Base-by-base conservation (phyloP, 2,888 invertebrate species). In the Mimachlamys varia region DNA sequence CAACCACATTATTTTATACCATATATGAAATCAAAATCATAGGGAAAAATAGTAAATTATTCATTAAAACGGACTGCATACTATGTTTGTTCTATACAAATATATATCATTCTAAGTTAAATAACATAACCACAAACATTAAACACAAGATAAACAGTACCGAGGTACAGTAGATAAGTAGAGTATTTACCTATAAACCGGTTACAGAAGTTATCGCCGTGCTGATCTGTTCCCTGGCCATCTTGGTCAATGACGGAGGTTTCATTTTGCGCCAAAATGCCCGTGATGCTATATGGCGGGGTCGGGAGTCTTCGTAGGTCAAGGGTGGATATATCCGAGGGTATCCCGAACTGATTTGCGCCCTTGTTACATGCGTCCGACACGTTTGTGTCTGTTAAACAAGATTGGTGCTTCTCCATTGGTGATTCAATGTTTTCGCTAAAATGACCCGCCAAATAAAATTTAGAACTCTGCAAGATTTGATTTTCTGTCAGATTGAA, bases 321-420 rank as follows among this genome's bases (percentile, higher is more conserved):
- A 44, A 89, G 87, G 27, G 89, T 76, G 87, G 89, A 87, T 44
- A 89, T 62, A 44, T 87, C 87, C 87, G 89, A 89, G 50, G 89
- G 76, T 76, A 76, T 76, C 22, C 76, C 76, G 76, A 76, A 76
- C 76, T 76, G 76, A 33, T 76, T 27, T 76, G 76, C 27, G 76
- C 7, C 76, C 22, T 76, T 76, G 33, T 33, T 76, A 76, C 76
- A 76, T 33, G 27, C 10, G 19, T 76, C 76, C 33, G 76, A 27
- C 76, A 76, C 76, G 33, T 12, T 33, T 27, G 33, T 10, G 49
- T 22, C 62, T 49, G 87, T 49, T 49, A 89, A 89, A 87, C 76
- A 87, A 13, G 89, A 87, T 89, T 89, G 87, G 37, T 89, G 89
- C 76, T 89, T 89, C 87, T 89, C 89, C 89, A 89, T 89, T 89